Evolutionary conservation across 2,113 vertebrate species (phyloP), one percentile per base, ranked within the genome.

Genomic region (Rhegmatorhina hoffmannsi): DNA sequence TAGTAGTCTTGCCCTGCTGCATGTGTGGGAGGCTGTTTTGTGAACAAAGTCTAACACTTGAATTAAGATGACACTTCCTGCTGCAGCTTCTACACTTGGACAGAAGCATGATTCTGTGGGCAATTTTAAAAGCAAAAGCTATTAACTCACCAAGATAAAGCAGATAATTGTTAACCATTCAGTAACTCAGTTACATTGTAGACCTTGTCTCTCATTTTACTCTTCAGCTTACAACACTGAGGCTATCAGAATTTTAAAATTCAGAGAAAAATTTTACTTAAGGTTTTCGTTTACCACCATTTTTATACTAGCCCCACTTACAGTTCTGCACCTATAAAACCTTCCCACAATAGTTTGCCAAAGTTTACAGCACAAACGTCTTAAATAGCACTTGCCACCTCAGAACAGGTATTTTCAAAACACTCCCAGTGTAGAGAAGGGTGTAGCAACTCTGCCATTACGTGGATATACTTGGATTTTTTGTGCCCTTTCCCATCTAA

Each of bases 391-490:
- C 3, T 6, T 47, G 7, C 13, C 15, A 49, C 3, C 10, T 17
- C 7, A 69, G 44, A 36, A 79, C 4, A 78, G 7, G 6, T 8
- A 10, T 33, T 68, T 58, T 64, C 38, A 36, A 79, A 80, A 76
- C 2, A 2, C 4, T 29, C 6, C 6, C 43, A 34, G 3, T 23
- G 82, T 2, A 52, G 10, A 85, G 44, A 69, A 63, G 0, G 0
- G 2, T 9, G 5, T 4, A 82, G 28, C 7, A 60, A n/a, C 13
- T 52, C 23, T 44, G 33, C 19, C 44, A 33, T 16, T 29, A 47
- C 3, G 18, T 2, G 72, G 13, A 14, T 46, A 46, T 9, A 19
- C 12, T 28, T 28, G 20, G 9, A 49, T 36, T 76, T 53, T 73
- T 53, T 53, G 2, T 31, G 16, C 13, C 13, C 31, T 68, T 77